A percentile compares a stretch with the other conserved stretches of the same genome.
These are phyloP conservation scores for Diplazon laetatorius DNA, from an alignment of 2,888 invertebrate genomes.

Conservation along the genomic window DNA sequence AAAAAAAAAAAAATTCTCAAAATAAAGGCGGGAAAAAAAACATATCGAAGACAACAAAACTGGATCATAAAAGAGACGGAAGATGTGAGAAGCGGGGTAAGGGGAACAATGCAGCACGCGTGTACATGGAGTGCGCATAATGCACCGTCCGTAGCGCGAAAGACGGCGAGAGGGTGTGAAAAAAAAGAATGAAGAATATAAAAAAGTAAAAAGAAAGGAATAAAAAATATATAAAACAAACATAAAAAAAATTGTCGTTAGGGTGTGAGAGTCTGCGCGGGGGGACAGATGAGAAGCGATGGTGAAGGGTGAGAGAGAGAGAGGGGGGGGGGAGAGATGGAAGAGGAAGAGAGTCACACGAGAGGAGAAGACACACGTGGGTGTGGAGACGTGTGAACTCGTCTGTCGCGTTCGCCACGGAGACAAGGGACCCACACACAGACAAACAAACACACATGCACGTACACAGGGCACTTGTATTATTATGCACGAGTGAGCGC, in stretches of 20 bases:
- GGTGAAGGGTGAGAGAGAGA: slow-evolving; percentile 39
- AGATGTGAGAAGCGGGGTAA: no score
- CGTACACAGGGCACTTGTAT: slow-evolving; percentile 45
- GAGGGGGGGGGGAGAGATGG: not conserved
- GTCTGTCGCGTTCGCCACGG: slow-evolving; percentile 28
- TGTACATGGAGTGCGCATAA: slow-evolving; percentile 50
- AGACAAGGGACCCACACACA: no score
- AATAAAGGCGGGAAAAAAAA: not conserved
- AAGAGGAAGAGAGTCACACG: slow-evolving; percentile 14
- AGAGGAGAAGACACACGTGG: slow-evolving; percentile 15
- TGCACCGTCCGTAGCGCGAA: slow-evolving; percentile 54
- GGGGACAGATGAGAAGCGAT: slow-evolving; percentile 10
- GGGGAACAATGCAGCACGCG: slow-evolving; percentile 29
- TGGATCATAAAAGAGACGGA: not conserved
- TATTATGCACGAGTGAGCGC: slow-evolving; percentile 57
- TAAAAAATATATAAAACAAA: no score
- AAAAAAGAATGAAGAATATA: no score
- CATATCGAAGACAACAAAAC: no score
- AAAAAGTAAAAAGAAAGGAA: no score
- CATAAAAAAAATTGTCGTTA: slow-evolving; percentile 45
- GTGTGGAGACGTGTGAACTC: slow-evolving; percentile 23
- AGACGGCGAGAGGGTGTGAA: slow-evolving; percentile 32
- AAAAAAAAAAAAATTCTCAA: slow-evolving; percentile 5
- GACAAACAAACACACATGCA: no score
- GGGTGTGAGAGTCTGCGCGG: slow-evolving; percentile 44